Evolutionary conservation across 2,888 invertebrate genomes (phyloP).

Genomic region (Agriopis marginaria): DNA sequence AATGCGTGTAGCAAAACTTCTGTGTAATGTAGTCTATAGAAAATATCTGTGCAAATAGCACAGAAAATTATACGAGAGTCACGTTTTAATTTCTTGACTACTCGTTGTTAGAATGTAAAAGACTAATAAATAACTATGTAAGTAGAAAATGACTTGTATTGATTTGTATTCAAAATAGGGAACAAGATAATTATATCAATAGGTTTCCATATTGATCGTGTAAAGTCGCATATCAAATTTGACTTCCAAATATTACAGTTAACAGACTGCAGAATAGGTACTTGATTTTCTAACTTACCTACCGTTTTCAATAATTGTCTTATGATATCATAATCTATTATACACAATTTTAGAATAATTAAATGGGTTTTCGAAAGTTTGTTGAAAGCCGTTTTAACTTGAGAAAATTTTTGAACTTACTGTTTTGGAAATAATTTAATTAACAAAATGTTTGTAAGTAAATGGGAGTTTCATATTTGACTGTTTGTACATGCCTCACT

Average conservation of each 20-base stretch:
- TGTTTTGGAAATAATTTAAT: conserved; percentile 30
- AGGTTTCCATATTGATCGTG: conserved; percentile 36
- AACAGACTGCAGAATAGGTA: conserved; percentile 52
- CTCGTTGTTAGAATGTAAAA: not conserved
- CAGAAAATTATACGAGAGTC: not conserved
- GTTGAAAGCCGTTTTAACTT: conserved; percentile 24
- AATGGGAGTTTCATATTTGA: conserved; percentile 32
- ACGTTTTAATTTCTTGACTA: too few species aligned
- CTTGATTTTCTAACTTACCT: conserved; percentile 23
- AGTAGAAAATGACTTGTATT: conserved; percentile 30
- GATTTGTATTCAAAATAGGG: conserved; percentile 17
- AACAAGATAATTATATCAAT: conserved; percentile 13
- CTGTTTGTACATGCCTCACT: conserved; percentile 63
- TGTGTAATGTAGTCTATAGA: conserved; percentile 56
- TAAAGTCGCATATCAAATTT: conserved; percentile 55
- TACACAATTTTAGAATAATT: conserved; percentile 37
- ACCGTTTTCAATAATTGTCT: conserved; percentile 46
- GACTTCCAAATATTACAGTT: conserved; percentile 45
- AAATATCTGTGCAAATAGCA: conserved; percentile 24
- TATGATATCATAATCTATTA: conserved; percentile 59
- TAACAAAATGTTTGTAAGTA: conserved; percentile 17
- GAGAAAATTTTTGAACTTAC: conserved; percentile 18
- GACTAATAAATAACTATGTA: conserved; percentile 14
- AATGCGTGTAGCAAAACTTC: conserved; percentile 85
- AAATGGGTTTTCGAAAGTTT: conserved; percentile 20